phyloP scores from a whole-genome alignment of 2,888 invertebrate species.

The Creontiades dilutus region DNA sequence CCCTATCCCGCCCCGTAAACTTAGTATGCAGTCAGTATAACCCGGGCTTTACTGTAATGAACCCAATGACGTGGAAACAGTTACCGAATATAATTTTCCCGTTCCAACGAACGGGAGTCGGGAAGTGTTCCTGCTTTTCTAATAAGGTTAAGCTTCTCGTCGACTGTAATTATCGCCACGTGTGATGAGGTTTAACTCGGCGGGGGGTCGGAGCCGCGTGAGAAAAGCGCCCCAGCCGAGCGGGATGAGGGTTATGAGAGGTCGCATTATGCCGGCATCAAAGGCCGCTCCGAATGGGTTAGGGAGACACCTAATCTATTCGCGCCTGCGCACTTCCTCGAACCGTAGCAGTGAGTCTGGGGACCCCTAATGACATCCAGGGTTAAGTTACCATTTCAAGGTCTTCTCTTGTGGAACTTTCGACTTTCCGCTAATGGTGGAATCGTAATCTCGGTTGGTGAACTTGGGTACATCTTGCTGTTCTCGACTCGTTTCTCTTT shows the following conservation, averaged over 20 bases:
- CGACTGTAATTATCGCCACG: slow-evolving; percentile 65
- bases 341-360: not conserved
- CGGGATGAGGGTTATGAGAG: slow-evolving; percentile 27
- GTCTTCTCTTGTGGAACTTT: not conserved
- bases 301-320: not conserved
- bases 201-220: not conserved
- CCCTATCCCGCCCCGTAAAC: not conserved
- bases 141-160: slow-evolving; percentile 63
- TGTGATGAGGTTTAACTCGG: slow-evolving; percentile 60
- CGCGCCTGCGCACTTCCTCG: not conserved
- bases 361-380: not conserved
- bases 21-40: slow-evolving; percentile 58
- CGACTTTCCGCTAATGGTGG: not conserved
- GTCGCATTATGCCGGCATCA: slow-evolving; percentile 24
- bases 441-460: too few species aligned
- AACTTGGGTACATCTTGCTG: too few species aligned
- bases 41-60: slow-evolving; percentile 57
- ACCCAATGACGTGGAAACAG: slow-evolving; percentile 66
- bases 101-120: not conserved
- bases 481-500: too few species aligned
- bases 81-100: slow-evolving; percentile 60
- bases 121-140: slow-evolving; percentile 40
- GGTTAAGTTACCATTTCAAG: not conserved
- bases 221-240: not conserved
- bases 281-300: not conserved